Conservation (phyloP, 2,113 vertebrate genomes). For the Engraulis encrasicolus region DNA sequence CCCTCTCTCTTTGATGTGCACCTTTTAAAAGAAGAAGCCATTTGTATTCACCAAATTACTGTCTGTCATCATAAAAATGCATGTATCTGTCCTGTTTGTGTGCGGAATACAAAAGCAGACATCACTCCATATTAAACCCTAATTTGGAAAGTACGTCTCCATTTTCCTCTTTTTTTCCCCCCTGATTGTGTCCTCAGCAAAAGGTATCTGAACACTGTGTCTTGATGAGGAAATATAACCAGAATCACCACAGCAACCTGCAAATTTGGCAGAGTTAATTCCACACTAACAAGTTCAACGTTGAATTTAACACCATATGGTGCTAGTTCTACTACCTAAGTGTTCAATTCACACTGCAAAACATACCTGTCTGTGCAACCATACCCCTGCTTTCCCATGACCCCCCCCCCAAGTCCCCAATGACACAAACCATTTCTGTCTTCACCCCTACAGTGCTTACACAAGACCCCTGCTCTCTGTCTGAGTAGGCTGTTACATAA, state of each 20-base stretch:
- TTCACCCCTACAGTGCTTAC: background rate
- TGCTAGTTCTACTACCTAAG: no score
- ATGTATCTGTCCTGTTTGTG: background rate
- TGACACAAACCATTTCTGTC: background rate
- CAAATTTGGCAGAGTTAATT: no score
- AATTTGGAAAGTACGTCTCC: constrained; percentile 15
- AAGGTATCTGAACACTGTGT: background rate
- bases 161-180: background rate
- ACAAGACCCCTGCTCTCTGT: background rate
- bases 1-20: background rate
- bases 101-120: constrained; percentile 24
- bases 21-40: background rate
- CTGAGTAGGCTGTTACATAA: background rate
- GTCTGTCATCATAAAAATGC: constrained; percentile 9
- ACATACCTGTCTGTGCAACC: no score
- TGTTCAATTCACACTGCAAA: no score
- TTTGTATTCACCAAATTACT: background rate
- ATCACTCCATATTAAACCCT: constrained; percentile 17
- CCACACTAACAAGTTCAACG: no score
- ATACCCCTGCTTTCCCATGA: background rate
- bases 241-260: background rate
- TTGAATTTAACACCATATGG: no score
- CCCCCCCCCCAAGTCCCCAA: background rate
- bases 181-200: background rate
- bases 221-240: background rate